Evolutionary conservation across 2,797 vertebrate genomes (phyloP), one percentile per base, ranked within the genome.

Genomic region (Graptemys geographica): DNA sequence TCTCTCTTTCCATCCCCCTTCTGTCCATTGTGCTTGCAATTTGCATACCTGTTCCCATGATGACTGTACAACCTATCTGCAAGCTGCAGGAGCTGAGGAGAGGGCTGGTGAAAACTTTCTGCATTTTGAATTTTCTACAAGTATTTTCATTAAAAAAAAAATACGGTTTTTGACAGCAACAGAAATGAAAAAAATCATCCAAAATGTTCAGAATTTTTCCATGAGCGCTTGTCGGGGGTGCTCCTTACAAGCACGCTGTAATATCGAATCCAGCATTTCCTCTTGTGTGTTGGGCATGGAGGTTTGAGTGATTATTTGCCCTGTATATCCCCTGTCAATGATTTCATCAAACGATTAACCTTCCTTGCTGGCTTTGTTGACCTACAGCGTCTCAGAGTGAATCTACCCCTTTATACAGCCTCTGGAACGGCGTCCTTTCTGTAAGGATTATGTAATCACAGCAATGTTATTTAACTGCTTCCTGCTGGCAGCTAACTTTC

Each of bases 401-500:
- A 90, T 78, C 79, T 82, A 87, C 83, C 2, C 1, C 89, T 95
- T 84, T 74, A 52, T 44, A 49, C 27, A 76, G 49, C 83, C 78
- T 94, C 57, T 51, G 88, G 90, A 95, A 89, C 90, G 41, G 47
- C 89, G 92, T 92, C n/a, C 49, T 83, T 86, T 69, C 86, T 55
- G 4, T 79, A 62, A 87, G 86, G 85, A 72, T 92, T 83, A 18
- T 65, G 79, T 94, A 84, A 94, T 79, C 81, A 92, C 1, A 5
- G 90, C 86, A 90, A 57, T 86, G 95, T 92, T 78, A 86, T 82
- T 94, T 87, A 87, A 89, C 86, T 90, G 84, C 89, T 96, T 90
- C 90, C 93, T 95, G 69, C 84, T 95, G 96, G 94, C 91, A 95
- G 83, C 84, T 94, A 11, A 1, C 25, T 51, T 3, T 80, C 76